phyloP scores from a whole-genome alignment of 2,888 invertebrate species.

The Machimus rusticus region DNA sequence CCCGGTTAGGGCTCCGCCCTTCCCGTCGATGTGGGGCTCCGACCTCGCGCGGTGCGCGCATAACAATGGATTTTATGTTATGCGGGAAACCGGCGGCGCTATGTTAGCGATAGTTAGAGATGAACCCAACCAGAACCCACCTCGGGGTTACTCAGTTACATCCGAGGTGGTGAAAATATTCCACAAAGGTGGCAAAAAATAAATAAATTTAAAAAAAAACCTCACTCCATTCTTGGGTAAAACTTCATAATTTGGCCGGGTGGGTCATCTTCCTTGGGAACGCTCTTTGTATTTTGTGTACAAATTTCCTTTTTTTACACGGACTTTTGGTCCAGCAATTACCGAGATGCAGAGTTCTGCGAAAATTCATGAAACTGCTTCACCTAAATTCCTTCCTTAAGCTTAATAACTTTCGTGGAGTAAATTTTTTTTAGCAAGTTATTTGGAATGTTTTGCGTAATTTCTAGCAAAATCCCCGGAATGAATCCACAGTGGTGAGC shows the following conservation, averaged over 20 bases:
- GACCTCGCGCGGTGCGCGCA: not conserved
- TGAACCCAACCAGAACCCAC: not conserved
- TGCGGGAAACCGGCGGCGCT: not conserved
- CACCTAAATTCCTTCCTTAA: not conserved
- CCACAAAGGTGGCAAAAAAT: not conserved
- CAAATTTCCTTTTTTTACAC: not conserved
- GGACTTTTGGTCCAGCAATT: not conserved
- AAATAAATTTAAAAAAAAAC: not conserved
- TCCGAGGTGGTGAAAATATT: not conserved
- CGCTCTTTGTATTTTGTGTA: not conserved
- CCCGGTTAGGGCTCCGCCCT: not conserved
- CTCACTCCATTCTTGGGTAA: not conserved
- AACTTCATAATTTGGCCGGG: not conserved
- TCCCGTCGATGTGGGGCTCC: not conserved
- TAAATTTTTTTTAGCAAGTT: not conserved
- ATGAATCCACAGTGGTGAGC: not conserved
- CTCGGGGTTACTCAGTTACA: not conserved
- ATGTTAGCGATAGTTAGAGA: not conserved
- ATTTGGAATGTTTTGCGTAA: not conserved
- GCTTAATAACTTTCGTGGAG: not conserved
- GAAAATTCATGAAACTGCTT: not conserved
- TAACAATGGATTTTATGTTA: not conserved
- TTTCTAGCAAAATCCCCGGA: not conserved
- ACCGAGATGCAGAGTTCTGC: not conserved
- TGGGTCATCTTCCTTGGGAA: not conserved